Conservation (phyloP, 2,888 invertebrate species). For the Acanthacorydalis orientalis region DNA sequence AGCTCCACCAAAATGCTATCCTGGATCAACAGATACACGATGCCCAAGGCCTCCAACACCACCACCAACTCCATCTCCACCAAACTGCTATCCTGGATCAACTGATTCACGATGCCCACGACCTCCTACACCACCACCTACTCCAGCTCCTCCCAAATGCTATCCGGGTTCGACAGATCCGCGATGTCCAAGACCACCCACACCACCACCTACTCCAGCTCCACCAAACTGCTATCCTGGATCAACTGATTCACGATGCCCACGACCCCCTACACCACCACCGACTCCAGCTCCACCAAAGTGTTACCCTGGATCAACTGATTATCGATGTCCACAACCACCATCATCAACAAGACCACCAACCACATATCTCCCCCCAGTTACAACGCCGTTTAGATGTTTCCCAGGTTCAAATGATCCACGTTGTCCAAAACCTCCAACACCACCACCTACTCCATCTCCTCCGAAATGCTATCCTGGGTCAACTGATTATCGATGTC, state of each 20-base stretch:
- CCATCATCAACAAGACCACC: slow-evolving; percentile 17
- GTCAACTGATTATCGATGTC: slow-evolving; percentile 15
- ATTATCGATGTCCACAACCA: slow-evolving; percentile 16
- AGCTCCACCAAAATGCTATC: slow-evolving; percentile 19
- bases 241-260: slow-evolving; percentile 23
- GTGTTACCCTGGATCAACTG: slow-evolving; percentile 17
- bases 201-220: slow-evolving; percentile 12
- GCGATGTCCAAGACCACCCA: slow-evolving; percentile 13
- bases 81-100: slow-evolving; percentile 20
- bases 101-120: slow-evolving; percentile 22
- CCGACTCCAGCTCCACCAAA: slow-evolving; percentile 15
- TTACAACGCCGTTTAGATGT: too few relatives aligned
- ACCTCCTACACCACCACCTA: slow-evolving; percentile 16
- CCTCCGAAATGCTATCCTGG: slow-evolving; percentile 21
- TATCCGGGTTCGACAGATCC: slow-evolving; percentile 18
- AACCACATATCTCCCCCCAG: slow-evolving; percentile 22
- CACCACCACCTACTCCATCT: slow-evolving; percentile 13
- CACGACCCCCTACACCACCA: slow-evolving; percentile 15
- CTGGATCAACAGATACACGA: slow-evolving; percentile 14
- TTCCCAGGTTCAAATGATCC: slow-evolving; percentile 29
- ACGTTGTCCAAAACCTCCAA: slow-evolving; percentile 18
- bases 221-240: slow-evolving; percentile 21
- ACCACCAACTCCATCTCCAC: slow-evolving; percentile 14
- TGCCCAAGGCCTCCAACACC: slow-evolving; percentile 14
- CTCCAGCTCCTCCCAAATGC: slow-evolving; percentile 15